Evolutionary conservation across 1,140 invertebrate genomes (phyloP), one percentile per base, ranked within the genome.

Genomic region (Drosophila aff.): DNA sequence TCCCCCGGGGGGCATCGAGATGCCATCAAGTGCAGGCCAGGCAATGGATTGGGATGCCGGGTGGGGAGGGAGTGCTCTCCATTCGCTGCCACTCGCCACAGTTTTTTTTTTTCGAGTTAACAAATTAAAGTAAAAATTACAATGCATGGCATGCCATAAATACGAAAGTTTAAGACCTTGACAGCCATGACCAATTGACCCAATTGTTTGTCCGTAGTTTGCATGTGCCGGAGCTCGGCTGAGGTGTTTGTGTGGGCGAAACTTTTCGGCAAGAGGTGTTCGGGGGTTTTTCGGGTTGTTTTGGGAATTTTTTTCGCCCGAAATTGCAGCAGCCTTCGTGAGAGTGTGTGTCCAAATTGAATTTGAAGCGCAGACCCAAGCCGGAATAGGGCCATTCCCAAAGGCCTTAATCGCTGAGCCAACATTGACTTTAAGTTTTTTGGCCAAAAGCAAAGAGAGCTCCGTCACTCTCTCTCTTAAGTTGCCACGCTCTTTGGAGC

Each of bases 181-280:
- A 79, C 77, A 87, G 85, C 84, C 81, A 64, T 87, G 84, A 87
- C 84, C 84, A 87, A 89, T 89, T 87, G 84, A 87, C 84, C 84
- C 84, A 87, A 87, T 83, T 87, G 84, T 55, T 71, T 52, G 55
- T 62, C 41, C 72, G 68, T 63, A 68, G 53, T 84, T 84, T 84
- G 81, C 84, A 87, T 89, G 85, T 50, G 53, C 58, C 15, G 4
- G 49, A 38, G 64, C 58, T 28, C 8, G 5, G 41, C 23, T 21
- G 62, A 71, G 76, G 69, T 76, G 63, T 69, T 78, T 68, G 52
- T 67, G 68, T 77, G 64, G 53, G 58, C 9, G 74, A 55, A 55
- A 55, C 53, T 36, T 46, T 60, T 36, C 53, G 16, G 31, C 28
- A 52, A 63, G 15, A 16, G 44, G 11, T 21, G 49, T 41, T 4